Evolutionary conservation across 2,797 vertebrate genomes (phyloP).

Genomic region (Rhinoraja longicauda): DNA sequence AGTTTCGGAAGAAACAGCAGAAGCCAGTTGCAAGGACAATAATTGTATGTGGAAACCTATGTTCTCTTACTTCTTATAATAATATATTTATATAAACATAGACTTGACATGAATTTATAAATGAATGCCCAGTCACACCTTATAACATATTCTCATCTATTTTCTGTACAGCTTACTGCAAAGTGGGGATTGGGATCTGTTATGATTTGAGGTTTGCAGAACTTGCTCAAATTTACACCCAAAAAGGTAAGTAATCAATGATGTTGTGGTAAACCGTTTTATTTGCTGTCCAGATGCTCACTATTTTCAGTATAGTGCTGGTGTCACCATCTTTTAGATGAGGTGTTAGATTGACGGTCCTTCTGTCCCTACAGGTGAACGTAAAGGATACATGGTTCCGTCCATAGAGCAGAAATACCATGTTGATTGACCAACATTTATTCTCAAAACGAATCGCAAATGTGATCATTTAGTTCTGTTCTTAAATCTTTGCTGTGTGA

Average conservation of each 20-base stretch:
- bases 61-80: neutral
- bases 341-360: neutral
- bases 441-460: neutral
- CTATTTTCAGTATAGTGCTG: too few relatives aligned
- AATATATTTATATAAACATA: neutral
- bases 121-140: neutral
- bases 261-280: neutral
- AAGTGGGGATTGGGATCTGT: conserved; percentile 94
- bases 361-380: neutral
- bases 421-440: neutral
- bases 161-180: conserved; percentile 76
- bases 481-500: neutral
- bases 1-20: neutral
- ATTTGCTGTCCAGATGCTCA: neutral
- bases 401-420: neutral
- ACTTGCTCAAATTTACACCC: conserved; percentile 84
- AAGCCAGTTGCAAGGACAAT: neutral
- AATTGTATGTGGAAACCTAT: neutral
- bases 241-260: conserved; percentile 65
- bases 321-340: neutral
- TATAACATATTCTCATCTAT: neutral
- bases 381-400: neutral
- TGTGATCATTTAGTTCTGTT: neutral
- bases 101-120: too few relatives aligned
- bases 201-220: conserved; percentile 94